These are phyloP conservation scores for Stegostoma tigrinum DNA, from an alignment of 2,113 vertebrate species.

Conservation along the genomic window DNA sequence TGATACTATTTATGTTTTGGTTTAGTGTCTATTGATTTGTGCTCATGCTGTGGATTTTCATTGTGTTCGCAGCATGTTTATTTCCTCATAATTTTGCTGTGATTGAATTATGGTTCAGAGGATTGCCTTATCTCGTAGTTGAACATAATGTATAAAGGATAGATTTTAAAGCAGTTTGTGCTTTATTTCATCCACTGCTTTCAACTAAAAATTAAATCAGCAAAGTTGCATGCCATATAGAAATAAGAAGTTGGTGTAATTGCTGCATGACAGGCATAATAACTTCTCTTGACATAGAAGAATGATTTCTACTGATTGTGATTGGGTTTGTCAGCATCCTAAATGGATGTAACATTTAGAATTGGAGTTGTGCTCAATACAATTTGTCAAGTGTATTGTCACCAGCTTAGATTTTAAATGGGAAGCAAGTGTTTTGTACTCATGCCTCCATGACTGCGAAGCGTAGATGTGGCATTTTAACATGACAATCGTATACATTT, in stretches of 20 bases:
- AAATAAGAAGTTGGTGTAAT: background rate
- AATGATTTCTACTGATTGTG: background rate
- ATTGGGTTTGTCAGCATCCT: background rate
- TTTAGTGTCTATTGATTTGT: constrained; percentile 23
- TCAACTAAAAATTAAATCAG: constrained; percentile 8
- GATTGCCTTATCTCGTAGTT: background rate
- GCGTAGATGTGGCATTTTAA: background rate
- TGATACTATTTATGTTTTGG: background rate
- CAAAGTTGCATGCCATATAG: background rate
- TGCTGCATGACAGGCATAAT: background rate
- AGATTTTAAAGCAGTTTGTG: background rate
- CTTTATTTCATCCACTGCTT: background rate
- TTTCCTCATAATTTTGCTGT: background rate
- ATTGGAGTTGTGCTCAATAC: background rate
- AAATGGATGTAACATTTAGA: constrained; percentile 9
- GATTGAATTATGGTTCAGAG: background rate
- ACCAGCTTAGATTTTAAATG: background rate
- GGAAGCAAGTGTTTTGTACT: background rate
- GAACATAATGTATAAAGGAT: background rate
- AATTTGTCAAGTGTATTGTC: background rate
- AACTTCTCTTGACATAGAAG: background rate
- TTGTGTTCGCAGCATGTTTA: constrained; percentile 13
- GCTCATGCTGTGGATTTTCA: constrained; percentile 5
- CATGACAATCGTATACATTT: background rate
- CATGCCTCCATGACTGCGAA: background rate